Percentiles rank a stretch among this genome's conserved stretches.
Evolutionary conservation across 1,140 invertebrate species (phyloP).

Genomic region (Philopotamus ludificatus): DNA sequence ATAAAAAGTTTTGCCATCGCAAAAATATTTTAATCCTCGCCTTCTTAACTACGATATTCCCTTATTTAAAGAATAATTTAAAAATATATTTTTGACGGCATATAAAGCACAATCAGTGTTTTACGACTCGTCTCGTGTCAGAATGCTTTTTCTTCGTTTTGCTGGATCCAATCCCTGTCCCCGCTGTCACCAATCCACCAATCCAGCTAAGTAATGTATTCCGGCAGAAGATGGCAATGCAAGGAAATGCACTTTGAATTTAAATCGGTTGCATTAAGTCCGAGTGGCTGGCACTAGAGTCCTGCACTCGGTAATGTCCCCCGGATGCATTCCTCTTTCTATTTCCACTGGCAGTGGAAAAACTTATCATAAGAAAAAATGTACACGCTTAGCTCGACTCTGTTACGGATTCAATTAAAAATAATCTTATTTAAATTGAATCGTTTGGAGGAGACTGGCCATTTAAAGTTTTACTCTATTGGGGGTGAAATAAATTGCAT

Average conservation of each 20-base stretch:
- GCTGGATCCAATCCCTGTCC: neutral
- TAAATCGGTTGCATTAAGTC: slow-evolving; percentile 37
- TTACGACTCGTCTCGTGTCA: neutral
- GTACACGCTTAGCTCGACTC: too few species aligned
- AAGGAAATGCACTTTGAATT: slow-evolving; percentile 40
- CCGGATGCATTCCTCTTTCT: slow-evolving; percentile 2
- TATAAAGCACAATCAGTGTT: too few species aligned
- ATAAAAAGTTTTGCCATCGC: slow-evolving; percentile 1
- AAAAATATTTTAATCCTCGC: neutral
- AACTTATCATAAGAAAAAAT: too few species aligned
- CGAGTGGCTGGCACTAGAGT: slow-evolving; percentile 11
- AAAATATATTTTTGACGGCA: too few species aligned
- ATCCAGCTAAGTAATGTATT: slow-evolving; percentile 27
- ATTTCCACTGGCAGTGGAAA: too few species aligned
- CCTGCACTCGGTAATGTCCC: slow-evolving; percentile 9
- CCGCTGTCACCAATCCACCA: slow-evolving; percentile 21
- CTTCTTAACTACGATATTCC: too few species aligned
- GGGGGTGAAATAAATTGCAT: too few species aligned
- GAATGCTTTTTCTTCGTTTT: slow-evolving; percentile 2
- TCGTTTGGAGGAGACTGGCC: too few species aligned
- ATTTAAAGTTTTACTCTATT: too few species aligned
- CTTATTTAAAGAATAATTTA: too few species aligned
- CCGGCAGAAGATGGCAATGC: slow-evolving; percentile 29
- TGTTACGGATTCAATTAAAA: too few species aligned
- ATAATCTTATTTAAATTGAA: too few species aligned